Conservation (phyloP, 2,888 invertebrate genomes). For the Apomyelois bistriatella region DNA sequence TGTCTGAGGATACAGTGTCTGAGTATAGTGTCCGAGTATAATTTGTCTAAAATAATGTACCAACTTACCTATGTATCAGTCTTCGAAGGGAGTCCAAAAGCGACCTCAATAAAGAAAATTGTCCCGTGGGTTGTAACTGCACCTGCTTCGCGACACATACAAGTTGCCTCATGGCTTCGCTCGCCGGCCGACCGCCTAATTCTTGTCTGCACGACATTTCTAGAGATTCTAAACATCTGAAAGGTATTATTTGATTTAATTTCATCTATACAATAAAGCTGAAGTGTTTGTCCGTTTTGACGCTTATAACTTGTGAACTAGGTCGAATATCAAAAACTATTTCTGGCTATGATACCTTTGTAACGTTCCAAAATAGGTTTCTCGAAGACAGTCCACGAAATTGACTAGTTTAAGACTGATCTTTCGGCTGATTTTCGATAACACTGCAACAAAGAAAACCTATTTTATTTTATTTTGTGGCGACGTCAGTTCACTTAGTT, state of each 20-base stretch:
- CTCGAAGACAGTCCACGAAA: conserved; percentile 90
- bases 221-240: conserved; percentile 64
- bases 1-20: too few species aligned
- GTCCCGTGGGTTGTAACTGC: conserved; percentile 71
- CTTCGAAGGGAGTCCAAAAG: conserved; percentile 55
- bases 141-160: conserved; percentile 88
- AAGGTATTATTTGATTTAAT: neutral
- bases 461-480: too few species aligned
- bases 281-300: too few species aligned
- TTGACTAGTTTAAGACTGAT: conserved; percentile 88
- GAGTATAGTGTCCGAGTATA: too few species aligned
- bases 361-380: conserved; percentile 90
- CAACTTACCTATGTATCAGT: conserved; percentile 51
- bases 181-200: conserved; percentile 60
- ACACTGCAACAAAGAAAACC: conserved; percentile 61
- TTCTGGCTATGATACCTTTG: too few species aligned
- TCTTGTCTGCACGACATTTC: conserved; percentile 53
- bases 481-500: too few species aligned
- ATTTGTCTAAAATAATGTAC: too few species aligned
- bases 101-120: conserved; percentile 51
- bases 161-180: conserved; percentile 85
- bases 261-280: too few species aligned
- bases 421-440: conserved; percentile 86
- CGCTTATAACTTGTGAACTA: too few species aligned
- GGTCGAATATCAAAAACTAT: too few species aligned